Evolutionary conservation across 1,140 invertebrate species (phyloP).

Genomic region (Centruroides vittatus): DNA sequence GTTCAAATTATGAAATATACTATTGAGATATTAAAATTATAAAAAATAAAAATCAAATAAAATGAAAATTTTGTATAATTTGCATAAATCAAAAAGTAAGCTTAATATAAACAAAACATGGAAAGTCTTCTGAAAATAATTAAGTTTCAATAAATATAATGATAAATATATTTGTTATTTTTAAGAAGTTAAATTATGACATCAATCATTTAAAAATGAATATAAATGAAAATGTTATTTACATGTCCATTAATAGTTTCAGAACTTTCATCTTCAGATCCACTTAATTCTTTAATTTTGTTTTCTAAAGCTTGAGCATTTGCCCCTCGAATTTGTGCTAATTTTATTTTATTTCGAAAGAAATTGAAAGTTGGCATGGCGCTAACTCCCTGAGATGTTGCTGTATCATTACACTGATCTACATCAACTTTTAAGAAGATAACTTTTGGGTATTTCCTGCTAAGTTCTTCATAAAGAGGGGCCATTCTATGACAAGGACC

Average conservation of each 20-base stretch:
- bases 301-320: slow-evolving; percentile 62
- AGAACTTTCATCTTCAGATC: slow-evolving; percentile 30
- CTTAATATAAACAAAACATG: no score
- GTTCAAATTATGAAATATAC: no score
- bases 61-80: no score
- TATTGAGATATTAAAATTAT: no score
- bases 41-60: no score
- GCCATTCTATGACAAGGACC: slow-evolving; percentile 48
- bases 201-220: not conserved
- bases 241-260: slow-evolving; percentile 17
- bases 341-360: slow-evolving; percentile 69
- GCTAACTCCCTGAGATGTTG: slow-evolving; percentile 64
- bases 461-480: slow-evolving; percentile 73
- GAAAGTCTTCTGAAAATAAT: no score
- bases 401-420: slow-evolving; percentile 66
- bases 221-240: not conserved
- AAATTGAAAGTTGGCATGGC: slow-evolving; percentile 98
- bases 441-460: slow-evolving; percentile 68
- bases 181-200: no score
- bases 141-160: no score
- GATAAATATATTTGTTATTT: no score
- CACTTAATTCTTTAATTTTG: slow-evolving; percentile 81
- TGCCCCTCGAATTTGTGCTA: slow-evolving; percentile 69
- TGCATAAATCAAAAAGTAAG: no score
- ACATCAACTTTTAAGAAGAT: slow-evolving; percentile 93